These are phyloP conservation scores for Meiosimyza platycephala DNA, from an alignment of 2,888 invertebrate genomes.

Conservation along the genomic window DNA sequence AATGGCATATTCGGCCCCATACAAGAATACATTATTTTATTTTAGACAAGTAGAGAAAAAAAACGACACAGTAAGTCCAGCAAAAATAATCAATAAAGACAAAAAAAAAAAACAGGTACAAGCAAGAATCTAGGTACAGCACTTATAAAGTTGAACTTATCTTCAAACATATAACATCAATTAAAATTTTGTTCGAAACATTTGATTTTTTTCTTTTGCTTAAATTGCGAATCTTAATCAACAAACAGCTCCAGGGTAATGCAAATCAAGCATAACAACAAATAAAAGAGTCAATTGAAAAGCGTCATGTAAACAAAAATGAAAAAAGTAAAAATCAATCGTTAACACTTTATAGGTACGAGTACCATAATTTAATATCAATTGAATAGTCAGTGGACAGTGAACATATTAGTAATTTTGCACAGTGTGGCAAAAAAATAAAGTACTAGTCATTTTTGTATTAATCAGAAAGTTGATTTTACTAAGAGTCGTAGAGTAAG, in stretches of 20 bases:
- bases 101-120: constrained; percentile 3
- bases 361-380: too few species aligned
- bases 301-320: too few species aligned
- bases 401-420: too few species aligned
- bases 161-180: not conserved
- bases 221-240: constrained; percentile 28
- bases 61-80: too few species aligned
- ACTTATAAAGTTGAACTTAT: not conserved
- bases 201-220: not conserved
- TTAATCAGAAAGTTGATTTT: too few species aligned
- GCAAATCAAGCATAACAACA: not conserved
- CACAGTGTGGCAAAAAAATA: too few species aligned
- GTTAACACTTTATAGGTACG: too few species aligned
- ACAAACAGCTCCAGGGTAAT: constrained; percentile 6
- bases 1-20: not conserved
- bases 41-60: too few species aligned
- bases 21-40: constrained; percentile 24
- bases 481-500: too few species aligned
- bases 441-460: too few species aligned
- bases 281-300: too few species aligned
- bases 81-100: not conserved
- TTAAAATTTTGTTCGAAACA: not conserved
- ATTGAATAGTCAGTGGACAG: too few species aligned
- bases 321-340: not conserved
- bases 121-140: not conserved